Conservation (phyloP, 2,113 vertebrate species). For the Trochalopteron elliotii region DNA sequence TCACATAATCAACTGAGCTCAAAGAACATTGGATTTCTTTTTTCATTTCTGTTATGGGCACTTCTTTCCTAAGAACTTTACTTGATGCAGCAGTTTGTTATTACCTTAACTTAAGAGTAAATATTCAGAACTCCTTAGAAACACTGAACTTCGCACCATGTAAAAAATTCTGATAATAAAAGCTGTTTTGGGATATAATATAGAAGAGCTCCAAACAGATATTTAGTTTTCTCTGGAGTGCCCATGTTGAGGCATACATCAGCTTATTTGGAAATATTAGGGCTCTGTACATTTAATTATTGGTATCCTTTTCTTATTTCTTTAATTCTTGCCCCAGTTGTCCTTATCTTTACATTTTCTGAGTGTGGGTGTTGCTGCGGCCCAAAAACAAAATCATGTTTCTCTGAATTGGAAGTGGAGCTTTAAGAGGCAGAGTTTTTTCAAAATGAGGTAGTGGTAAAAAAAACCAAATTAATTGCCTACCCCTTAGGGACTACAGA, state of each 20-base stretch:
- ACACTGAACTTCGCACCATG: neutral
- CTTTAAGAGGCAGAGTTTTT: neutral
- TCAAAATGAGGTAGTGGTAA: neutral
- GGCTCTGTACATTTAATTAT: rapidly evolving
- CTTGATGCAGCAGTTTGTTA: neutral
- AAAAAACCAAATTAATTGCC: constrained; percentile 14
- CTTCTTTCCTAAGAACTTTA: neutral
- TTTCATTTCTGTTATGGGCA: neutral
- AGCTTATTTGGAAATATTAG: neutral
- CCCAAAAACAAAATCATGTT: neutral
- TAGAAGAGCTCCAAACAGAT: neutral
- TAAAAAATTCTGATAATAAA: neutral
- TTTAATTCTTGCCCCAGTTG: neutral
- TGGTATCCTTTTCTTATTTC: neutral
- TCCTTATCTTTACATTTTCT: neutral
- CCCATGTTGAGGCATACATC: neutral
- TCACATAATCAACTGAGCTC: neutral
- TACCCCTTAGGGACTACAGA: neutral
- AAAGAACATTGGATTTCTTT: neutral
- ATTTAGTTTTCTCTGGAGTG: neutral
- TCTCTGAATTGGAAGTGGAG: neutral
- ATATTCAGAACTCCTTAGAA: neutral
- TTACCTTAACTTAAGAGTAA: neutral
- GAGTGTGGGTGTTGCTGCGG: neutral
- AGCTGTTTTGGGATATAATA: neutral